A percentile compares a stretch with the other conserved stretches of the same genome.
These are phyloP conservation scores for Cryptotis parvus DNA, from an alignment of 2,113 vertebrate genomes.

Conservation along the genomic window DNA sequence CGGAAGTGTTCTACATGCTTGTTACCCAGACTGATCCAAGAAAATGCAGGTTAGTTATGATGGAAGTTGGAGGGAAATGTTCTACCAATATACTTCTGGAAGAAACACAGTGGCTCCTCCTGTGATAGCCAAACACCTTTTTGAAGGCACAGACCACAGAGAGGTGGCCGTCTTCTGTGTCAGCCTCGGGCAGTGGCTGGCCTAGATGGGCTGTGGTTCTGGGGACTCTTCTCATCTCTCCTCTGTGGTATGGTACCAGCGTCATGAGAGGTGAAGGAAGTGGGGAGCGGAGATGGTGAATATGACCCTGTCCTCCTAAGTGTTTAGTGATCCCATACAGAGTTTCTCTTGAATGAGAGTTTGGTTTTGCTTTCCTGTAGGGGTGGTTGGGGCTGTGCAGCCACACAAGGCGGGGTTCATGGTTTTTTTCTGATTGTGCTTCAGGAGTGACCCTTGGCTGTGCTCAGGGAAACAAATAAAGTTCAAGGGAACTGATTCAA, in stretches of 20 bases:
- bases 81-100: neutral
- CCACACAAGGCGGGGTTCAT: too few species aligned
- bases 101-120: neutral
- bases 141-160: too few species aligned
- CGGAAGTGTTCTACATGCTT: neutral
- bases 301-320: neutral
- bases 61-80: neutral
- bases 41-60: neutral
- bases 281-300: neutral
- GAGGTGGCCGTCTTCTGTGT: neutral
- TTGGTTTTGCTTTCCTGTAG: too few species aligned
- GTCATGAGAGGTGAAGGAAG: neutral
- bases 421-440: too few species aligned
- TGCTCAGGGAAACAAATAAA: too few species aligned
- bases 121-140: neutral
- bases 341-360: neutral
- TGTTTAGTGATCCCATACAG: neutral
- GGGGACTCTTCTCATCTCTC: neutral
- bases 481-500: too few species aligned
- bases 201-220: neutral
- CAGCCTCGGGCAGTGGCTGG: rapidly evolving
- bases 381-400: neutral
- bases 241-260: neutral
- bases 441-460: too few species aligned
- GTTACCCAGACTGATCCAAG: neutral